Evolutionary conservation across 2,113 vertebrate genomes (phyloP), one percentile per base, ranked within the genome.

Genomic region (Pelusios castaneus): DNA sequence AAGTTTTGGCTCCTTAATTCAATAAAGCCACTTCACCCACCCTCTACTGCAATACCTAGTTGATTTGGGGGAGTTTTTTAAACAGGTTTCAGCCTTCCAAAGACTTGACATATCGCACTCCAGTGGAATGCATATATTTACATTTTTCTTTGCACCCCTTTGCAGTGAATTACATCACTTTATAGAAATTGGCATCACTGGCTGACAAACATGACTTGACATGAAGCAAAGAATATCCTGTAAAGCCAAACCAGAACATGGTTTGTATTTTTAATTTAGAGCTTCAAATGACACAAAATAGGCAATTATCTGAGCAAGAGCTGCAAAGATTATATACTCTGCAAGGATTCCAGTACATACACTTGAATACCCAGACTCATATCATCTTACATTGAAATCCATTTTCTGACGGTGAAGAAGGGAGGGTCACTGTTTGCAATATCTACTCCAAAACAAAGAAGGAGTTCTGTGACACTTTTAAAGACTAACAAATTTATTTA

Each of bases 181-280:
- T 43, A 89, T 11, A 80, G 56, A 54, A 89, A 87, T 93, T 90
- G 77, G 77, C 29, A 86, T 89, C 77, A 13, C 13, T 70, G 22
- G 54, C 81, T 91, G 95, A 95, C n/a, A 82, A 95, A 82, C 38
- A 89, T n/a, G 83, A 56, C 60, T 56, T 12, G 31, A 95, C n/a
- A 43, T 25, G 52, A 90, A 3, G 6, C 82, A 90, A 76, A 90
- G 70, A 91, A 85, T 10, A n/a, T 77, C 8, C 76, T 67, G 14
- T 83, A 60, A 94, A 58, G 52, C 12, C 76, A 88, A 91, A 78
- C 63, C 21, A 88, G 79, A 96, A 92, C 6, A 41, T 43, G 3
- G 7, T 91, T 92, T 13, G n/a, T n/a, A n/a, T n/a, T n/a, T n/a
- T n/a, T n/a, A 92, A 89, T 4, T 77, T 34, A 80, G 43, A 51